These are phyloP conservation scores for Choloepus didactylus DNA, from an alignment of 2,797 vertebrate genomes.

Conservation along the genomic window DNA sequence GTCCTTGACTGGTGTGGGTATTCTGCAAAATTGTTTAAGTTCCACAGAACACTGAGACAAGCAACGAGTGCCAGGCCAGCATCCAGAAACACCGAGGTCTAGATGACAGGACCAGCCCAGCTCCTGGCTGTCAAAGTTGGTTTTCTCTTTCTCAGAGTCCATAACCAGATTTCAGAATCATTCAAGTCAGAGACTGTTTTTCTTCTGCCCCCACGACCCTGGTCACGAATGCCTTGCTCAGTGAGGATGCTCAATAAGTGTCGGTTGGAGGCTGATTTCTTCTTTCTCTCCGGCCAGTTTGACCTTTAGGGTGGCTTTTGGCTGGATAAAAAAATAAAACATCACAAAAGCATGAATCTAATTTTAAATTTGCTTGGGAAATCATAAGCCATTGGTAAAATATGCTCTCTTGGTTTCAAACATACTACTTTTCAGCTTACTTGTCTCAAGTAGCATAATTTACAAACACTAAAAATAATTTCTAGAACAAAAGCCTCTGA, in stretches of 20 bases:
- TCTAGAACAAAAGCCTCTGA: conserved; percentile 77
- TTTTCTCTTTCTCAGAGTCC: not conserved
- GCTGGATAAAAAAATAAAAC: conserved; percentile 18
- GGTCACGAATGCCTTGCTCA: not conserved
- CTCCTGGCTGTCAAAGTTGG: not conserved
- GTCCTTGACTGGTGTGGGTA: not conserved
- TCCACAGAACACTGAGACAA: too few species aligned
- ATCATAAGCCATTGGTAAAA: conserved; percentile 64
- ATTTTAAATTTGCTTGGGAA: conserved; percentile 72
- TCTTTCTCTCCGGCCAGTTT: not conserved
- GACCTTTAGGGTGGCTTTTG: not conserved
- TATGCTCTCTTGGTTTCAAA: conserved; percentile 68
- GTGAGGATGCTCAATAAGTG: not conserved
- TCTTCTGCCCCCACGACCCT: not conserved
- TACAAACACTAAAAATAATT: conserved; percentile 81
- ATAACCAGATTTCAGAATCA: not conserved
- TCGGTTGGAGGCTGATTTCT: not conserved
- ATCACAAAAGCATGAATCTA: conserved; percentile 40
- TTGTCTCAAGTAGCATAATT: conserved; percentile 79
- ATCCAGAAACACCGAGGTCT: not conserved
- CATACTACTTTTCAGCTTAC: conserved; percentile 70
- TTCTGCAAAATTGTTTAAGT: not conserved
- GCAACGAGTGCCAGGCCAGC: not conserved
- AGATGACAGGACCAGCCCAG: too few species aligned
- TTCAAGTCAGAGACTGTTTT: not conserved